Evolutionary conservation across 2,797 vertebrate species (phyloP), one percentile per base, ranked within the genome.

Genomic region (Aeoliscus strigatus): DNA sequence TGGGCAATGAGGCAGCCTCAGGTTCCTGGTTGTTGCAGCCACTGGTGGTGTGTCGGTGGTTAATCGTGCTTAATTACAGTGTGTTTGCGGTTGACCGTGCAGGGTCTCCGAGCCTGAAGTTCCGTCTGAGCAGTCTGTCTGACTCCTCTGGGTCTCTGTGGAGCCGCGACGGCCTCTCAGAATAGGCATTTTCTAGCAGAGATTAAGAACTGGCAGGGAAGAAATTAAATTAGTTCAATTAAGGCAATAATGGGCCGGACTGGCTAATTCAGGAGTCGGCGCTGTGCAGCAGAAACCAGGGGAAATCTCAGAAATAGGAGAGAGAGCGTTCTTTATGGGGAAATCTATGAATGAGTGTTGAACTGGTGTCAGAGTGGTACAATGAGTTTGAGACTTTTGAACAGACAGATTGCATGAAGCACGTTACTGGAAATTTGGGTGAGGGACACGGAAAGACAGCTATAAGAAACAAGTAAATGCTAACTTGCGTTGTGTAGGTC

Each of bases 161-260:
- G 83, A 81, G 60, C 72, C 73, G 74, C 42, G 28, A 77, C 79
- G 82, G 69, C 73, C 66, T 55, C 70, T 68, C 60, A 38, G 67
- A 75, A 60, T 53, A 53, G 60, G 36, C 62, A 60, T 67, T 79
- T 80, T 83, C 71, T 80, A 77, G 77, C 77, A 67, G 65, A 78
- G 82, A 86, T 85, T 75, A 84, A 79, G 77, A 79, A 79, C 79
- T 78, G 73, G 77, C 68, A 67, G 75, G 51, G 46, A 75, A 78
- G 46, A 79, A 81, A 88, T 83, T 75, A 78, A 88, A 87, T 89
- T 78, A 86, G 72, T 79, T 68, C 79, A 85, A 82, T 84, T 83
- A 82, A 59, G 50, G 54, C 56, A 79, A 83, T 86, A 85, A 88
- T 77, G 73, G 81, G 72, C 58, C 27, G 73, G 56, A 68, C 66